phyloP scores from a whole-genome alignment of 1,140 invertebrate species.

The Myzus persicae region DNA sequence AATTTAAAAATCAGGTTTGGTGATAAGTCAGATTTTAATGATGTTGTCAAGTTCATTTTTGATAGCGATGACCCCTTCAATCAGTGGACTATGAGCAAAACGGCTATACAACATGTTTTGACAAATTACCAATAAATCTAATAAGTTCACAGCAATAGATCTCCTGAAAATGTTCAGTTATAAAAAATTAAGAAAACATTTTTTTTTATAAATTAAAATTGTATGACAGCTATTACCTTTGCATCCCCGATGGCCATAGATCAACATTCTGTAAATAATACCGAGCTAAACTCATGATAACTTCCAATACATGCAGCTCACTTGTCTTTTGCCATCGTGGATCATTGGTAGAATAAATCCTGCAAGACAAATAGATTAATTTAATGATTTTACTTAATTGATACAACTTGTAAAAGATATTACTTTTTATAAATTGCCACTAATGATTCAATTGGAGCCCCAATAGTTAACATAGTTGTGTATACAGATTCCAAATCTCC shows the following conservation, averaged over 20 bases:
- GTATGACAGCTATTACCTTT: neutral
- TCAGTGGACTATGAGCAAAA: conserved; percentile 54
- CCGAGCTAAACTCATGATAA: conserved; percentile 52
- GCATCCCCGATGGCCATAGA: conserved; percentile 54
- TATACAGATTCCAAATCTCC: conserved; percentile 75
- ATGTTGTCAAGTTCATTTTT: conserved; percentile 53
- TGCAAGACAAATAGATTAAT: conserved; percentile 58
- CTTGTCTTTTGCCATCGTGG: conserved; percentile 54
- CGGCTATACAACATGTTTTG: conserved; percentile 56
- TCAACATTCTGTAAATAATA: conserved; percentile 58
- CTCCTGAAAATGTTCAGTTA: conserved; percentile 27
- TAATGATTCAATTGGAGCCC: conserved; percentile 75
- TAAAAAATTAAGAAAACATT: neutral
- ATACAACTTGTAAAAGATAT: conserved; percentile 62
- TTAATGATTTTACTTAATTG: neutral
- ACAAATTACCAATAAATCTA: conserved; percentile 56
- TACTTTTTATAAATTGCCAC: conserved; percentile 78
- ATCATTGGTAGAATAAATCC: conserved; percentile 53
- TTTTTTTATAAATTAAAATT: neutral
- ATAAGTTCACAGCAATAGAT: conserved; percentile 52
- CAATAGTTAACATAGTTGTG: conserved; percentile 73
- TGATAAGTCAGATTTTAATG: conserved; percentile 22
- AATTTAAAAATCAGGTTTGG: neutral
- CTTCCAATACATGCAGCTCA: conserved; percentile 52
- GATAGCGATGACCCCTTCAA: conserved; percentile 50